These are phyloP conservation scores for Sternotherus odoratus DNA, from an alignment of 2,797 vertebrate species.

Conservation along the genomic window DNA sequence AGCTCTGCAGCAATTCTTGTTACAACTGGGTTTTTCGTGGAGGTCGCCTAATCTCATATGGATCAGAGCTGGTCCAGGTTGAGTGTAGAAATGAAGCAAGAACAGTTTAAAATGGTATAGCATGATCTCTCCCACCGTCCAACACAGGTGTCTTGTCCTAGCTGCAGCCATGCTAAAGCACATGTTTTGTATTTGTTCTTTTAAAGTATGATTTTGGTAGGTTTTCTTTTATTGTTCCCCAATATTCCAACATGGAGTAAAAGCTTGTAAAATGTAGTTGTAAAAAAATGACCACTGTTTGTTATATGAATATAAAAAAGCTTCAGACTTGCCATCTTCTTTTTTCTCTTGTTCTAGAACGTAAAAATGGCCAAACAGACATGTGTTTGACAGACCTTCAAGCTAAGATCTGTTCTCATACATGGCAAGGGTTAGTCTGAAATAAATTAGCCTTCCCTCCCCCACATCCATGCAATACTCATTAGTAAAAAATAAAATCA, in stretches of 20 bases:
- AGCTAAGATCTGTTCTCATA: neutral
- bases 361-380: neutral
- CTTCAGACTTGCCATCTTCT: neutral
- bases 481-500: neutral
- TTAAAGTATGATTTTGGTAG: too few species aligned
- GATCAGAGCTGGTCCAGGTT: neutral
- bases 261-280: neutral
- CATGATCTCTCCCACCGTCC: neutral
- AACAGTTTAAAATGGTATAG: neutral
- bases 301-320: neutral
- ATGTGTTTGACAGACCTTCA: neutral
- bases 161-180: neutral
- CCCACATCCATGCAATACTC: neutral
- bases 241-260: neutral
- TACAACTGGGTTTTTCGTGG: neutral
- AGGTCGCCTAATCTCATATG: neutral
- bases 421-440: neutral
- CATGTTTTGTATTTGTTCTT: too few species aligned
- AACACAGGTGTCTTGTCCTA: neutral
- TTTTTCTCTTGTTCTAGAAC: neutral
- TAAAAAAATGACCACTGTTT: neutral
- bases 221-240: neutral
- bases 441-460: neutral
- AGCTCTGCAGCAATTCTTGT: neutral
- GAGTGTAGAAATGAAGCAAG: neutral